Evolutionary conservation across 2,797 vertebrate species (phyloP).

Genomic region (Sebastes variabilis): DNA sequence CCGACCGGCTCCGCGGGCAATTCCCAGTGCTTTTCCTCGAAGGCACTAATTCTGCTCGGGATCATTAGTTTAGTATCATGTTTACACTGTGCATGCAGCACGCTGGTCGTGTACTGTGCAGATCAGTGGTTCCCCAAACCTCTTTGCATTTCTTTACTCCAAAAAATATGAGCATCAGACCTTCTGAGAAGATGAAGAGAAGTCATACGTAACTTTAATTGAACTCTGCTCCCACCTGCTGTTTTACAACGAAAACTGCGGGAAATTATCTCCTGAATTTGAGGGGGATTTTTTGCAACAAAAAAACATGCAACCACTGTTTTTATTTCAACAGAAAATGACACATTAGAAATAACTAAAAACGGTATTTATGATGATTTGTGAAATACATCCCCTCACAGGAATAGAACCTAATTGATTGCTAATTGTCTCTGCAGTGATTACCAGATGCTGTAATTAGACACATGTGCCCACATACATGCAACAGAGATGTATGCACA

Average conservation of each 20-base stretch:
- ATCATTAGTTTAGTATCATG: conserved; percentile 18
- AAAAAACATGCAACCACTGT: not conserved
- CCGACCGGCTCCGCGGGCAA: not conserved
- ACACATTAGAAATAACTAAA: not conserved
- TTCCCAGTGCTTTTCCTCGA: conserved; percentile 7
- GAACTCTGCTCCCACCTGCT: conserved; percentile 75
- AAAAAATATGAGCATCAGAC: not conserved
- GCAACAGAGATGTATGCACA: conserved; percentile 1
- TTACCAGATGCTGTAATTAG: conserved; percentile 76
- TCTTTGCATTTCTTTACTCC: not conserved
- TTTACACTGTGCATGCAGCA: not conserved
- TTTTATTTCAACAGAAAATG: not conserved
- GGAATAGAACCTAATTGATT: conserved; percentile 61
- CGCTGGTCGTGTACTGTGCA: not conserved
- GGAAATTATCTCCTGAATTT: not conserved
- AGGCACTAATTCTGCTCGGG: conserved; percentile 1
- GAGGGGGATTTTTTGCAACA: not conserved
- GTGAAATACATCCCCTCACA: not conserved
- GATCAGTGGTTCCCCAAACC: not conserved
- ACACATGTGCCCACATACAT: conserved; percentile 22
- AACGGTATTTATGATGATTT: not conserved
- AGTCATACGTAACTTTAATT: conserved; percentile 1
- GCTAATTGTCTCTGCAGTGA: conserved; percentile 62
- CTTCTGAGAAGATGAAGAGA: not conserved
- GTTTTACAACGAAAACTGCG: conserved; percentile 45